Evolutionary conservation across 2,888 invertebrate genomes (phyloP).

Genomic region (Tipula unca): DNA sequence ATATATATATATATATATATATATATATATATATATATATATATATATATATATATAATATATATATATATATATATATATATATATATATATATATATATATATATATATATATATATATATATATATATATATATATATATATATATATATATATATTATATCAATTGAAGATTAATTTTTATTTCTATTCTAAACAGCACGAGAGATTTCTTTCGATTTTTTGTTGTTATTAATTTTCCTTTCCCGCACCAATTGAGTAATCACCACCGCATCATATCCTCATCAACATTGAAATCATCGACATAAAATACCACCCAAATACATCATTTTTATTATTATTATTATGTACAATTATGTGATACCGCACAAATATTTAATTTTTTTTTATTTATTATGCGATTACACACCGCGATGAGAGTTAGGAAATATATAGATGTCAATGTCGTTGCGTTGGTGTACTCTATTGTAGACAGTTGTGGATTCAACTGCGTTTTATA

Average conservation of each 20-base stretch:
- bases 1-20: background rate
- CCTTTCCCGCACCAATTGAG: background rate
- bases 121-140: background rate
- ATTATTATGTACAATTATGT: background rate
- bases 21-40: background rate
- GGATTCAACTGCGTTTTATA: background rate
- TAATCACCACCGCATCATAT: background rate
- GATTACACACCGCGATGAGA: background rate
- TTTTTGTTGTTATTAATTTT: background rate
- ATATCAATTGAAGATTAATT: background rate
- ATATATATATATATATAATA: background rate
- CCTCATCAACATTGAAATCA: background rate
- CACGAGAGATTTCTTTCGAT: background rate
- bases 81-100: background rate
- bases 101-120: background rate
- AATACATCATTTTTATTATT: background rate
- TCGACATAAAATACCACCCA: background rate
- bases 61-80: background rate
- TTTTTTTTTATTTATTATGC: background rate
- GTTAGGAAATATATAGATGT: background rate
- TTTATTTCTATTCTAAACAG: background rate
- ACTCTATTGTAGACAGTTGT: background rate
- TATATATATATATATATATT: background rate
- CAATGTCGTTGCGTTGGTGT: constrained; percentile 8
- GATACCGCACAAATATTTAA: background rate